A percentile compares a stretch with the other conserved stretches of the same genome.
Evolutionary conservation across 2,888 invertebrate genomes (phyloP).

Genomic region (Brenthis hecate): DNA sequence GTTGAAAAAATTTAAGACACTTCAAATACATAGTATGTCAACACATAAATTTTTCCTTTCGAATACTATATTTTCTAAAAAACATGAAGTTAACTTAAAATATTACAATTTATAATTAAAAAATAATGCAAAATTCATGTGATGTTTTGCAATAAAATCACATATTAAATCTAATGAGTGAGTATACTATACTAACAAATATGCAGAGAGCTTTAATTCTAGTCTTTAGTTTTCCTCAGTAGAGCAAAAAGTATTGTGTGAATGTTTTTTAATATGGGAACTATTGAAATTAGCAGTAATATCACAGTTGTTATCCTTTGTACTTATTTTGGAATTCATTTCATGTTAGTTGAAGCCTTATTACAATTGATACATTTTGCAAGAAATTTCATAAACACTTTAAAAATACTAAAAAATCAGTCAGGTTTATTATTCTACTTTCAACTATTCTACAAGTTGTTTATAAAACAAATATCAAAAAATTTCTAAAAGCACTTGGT

Average conservation of each 20-base stretch:
- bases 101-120: slow-evolving; percentile 1
- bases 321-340: slow-evolving; percentile 31
- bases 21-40: not conserved
- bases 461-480: not conserved
- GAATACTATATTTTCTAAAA: not conserved
- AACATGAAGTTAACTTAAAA: not conserved
- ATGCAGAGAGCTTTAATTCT: slow-evolving; percentile 14
- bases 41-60: too few species aligned
- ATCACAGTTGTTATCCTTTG: slow-evolving; percentile 42
- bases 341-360: slow-evolving; percentile 6
- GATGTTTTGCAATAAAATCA: slow-evolving; percentile 4
- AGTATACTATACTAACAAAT: slow-evolving; percentile 1
- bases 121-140: slow-evolving; percentile 7
- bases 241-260: slow-evolving; percentile 11
- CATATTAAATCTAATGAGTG: slow-evolving; percentile 4
- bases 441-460: slow-evolving; percentile 5
- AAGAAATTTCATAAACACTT: not conserved
- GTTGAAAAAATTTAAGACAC: not conserved
- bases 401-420: slow-evolving; percentile 20
- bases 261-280: not conserved
- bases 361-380: slow-evolving; percentile 1
- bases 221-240: slow-evolving; percentile 15
- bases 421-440: slow-evolving; percentile 15
- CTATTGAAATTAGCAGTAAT: slow-evolving; percentile 34
- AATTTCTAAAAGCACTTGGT: slow-evolving; percentile 5